Conservation (phyloP, 2,888 invertebrate genomes). For the Agriopis aurantiaria region DNA sequence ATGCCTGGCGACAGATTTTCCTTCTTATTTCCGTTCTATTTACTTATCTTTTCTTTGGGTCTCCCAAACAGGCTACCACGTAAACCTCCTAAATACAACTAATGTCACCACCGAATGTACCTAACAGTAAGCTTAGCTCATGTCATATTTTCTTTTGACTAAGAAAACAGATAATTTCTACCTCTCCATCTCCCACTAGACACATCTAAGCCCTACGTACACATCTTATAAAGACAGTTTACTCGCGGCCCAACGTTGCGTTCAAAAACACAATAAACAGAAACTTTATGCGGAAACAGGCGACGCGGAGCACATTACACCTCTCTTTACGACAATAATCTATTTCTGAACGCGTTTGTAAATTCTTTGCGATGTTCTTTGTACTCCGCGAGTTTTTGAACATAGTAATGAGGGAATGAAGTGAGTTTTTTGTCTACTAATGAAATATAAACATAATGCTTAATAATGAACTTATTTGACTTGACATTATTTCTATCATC, state of each 20-base stretch:
- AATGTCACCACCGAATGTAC: not conserved
- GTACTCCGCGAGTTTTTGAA: conserved; percentile 48
- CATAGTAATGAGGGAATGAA: conserved; percentile 39
- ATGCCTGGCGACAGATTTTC: too few species aligned
- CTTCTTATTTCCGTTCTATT: too few species aligned
- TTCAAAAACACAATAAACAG: conserved; percentile 74
- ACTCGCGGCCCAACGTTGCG: conserved; percentile 56
- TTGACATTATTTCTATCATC: not conserved
- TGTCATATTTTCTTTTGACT: not conserved
- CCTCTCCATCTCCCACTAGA: conserved; percentile 17
- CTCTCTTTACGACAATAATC: conserved; percentile 78
- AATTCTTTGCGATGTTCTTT: conserved; percentile 60
- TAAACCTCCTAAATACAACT: too few species aligned
- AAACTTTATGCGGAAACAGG: conserved; percentile 66
- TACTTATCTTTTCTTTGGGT: too few species aligned
- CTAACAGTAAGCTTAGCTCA: not conserved
- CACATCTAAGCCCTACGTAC: conserved; percentile 38
- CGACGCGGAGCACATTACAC: conserved; percentile 57
- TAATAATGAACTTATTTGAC: too few species aligned
- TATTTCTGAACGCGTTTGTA: conserved; percentile 70
- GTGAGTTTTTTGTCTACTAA: not conserved
- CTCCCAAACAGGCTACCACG: too few species aligned
- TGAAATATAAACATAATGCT: too few species aligned
- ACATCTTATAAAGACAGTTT: conserved; percentile 49
- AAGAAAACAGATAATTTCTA: not conserved